Base-by-base conservation (phyloP, 2,797 vertebrate genomes). In the Parauchenoglanis punctatus region DNA sequence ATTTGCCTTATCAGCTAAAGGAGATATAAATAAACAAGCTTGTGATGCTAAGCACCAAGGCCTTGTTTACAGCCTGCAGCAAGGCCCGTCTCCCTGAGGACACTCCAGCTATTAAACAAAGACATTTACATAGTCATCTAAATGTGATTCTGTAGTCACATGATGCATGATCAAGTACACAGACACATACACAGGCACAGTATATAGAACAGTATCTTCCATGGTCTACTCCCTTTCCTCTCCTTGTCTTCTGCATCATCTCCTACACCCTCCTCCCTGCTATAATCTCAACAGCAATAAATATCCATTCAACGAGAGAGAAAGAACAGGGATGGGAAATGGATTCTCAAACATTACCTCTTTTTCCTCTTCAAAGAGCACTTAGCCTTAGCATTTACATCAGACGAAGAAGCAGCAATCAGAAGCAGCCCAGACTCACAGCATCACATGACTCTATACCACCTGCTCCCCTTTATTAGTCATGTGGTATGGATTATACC, bases 361-460 rank as follows among this genome's bases (percentile, higher is more conserved):
- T 80, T 95, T 94, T 89, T 70, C 35, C 35, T 88, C 67, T 2
- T 92, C 86, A 92, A 92, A 90, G 76, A 92, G 91, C 87, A 92
- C 91, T 92, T 92, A 90, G 89, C 87, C 88, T 91, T 94, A 91
- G 92, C 93, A 93, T 91, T 95, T 93, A 93, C 91, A 89, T 92
- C 88, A 92, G 91, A 92, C 91, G 92, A 75, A 93, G 88, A 89
- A 93, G 90, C 92, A 88, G 81, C 84, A 87, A 95, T 91, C 89
- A 92, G 92, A 94, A 89, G 89, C 87, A 90, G 87, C 82, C 86
- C 61, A 59, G 76, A 90, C 91, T 94, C 92, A 94, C 91, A 94
- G 92, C 91, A 93, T 96, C 95, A 96, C 92, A 92, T 96, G 95
- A 96, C 92, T 89, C 89, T 15, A 35, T 70, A 90, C 92, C 95